Conservation (phyloP, 1,140 invertebrate genomes). For the Agraylea sexmaculata region DNA sequence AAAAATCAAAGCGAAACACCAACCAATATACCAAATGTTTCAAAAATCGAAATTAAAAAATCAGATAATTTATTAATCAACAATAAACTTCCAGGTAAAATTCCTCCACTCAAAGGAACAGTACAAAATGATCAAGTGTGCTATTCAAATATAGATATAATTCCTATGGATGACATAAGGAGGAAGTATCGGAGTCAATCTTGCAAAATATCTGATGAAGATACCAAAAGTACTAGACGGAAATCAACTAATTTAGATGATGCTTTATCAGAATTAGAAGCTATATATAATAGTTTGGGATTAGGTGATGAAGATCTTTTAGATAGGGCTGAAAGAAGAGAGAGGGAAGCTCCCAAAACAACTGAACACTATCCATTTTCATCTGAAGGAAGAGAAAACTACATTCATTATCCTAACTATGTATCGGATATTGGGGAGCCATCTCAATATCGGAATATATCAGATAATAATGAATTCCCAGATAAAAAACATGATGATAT, state of each 20-base stretch:
- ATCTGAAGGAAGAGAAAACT: slow-evolving; percentile 18
- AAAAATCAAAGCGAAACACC: no score
- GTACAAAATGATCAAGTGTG: slow-evolving; percentile 19
- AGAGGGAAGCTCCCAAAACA: slow-evolving; percentile 40
- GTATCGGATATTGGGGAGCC: no score
- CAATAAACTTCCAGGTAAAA: slow-evolving; percentile 2
- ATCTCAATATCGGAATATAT: no score
- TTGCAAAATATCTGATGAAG: slow-evolving; percentile 30
- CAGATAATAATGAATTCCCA: slow-evolving; percentile 35
- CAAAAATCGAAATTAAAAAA: no score
- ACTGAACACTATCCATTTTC: slow-evolving; percentile 16
- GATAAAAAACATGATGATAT: slow-evolving; percentile 66
- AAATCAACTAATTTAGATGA: slow-evolving; percentile 72
- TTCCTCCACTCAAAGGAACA: slow-evolving; percentile 1
- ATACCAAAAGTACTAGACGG: slow-evolving; percentile 35
- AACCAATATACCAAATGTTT: no score
- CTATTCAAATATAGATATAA: slow-evolving; percentile 21
- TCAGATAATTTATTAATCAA: no score
- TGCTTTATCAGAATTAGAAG: slow-evolving; percentile 75
- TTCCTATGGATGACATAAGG: slow-evolving; percentile 18
- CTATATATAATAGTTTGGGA: slow-evolving; percentile 74
- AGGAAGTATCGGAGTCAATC: slow-evolving; percentile 9
- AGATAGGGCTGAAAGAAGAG: slow-evolving; percentile 62
- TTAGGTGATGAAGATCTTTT: slow-evolving; percentile 70
- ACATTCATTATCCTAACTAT: slow-evolving; percentile 16